These are phyloP conservation scores for Drosophila mojavensis DNA, from an alignment of 1,140 invertebrate genomes.

Conservation along the genomic window DNA sequence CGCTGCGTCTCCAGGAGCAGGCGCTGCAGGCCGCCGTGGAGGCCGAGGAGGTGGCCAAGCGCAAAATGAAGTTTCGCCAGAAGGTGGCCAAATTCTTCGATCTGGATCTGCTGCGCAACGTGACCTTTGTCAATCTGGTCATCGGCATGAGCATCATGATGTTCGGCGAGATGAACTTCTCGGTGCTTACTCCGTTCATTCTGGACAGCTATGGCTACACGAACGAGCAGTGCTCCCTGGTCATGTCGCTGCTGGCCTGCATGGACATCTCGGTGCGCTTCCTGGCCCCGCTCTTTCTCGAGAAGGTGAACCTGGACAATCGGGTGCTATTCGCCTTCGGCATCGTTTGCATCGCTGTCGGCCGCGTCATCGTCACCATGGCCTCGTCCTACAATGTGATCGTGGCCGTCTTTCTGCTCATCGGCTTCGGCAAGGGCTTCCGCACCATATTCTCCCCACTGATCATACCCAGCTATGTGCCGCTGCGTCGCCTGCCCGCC, in stretches of 20 bases:
- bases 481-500: conserved; percentile 86
- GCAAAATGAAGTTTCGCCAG: conserved; percentile 84
- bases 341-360: conserved; percentile 87
- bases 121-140: conserved; percentile 88
- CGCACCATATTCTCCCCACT: conserved; percentile 88
- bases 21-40: conserved; percentile 25
- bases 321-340: conserved; percentile 88
- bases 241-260: conserved; percentile 87
- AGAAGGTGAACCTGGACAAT: conserved; percentile 87
- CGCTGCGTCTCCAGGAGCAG: conserved; percentile 37
- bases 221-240: conserved; percentile 86
- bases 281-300: conserved; percentile 86
- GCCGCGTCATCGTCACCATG: conserved; percentile 84
- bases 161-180: conserved; percentile 89
- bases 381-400: conserved; percentile 63
- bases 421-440: conserved; percentile 89
- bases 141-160: conserved; percentile 88
- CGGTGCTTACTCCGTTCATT: conserved; percentile 88
- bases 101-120: conserved; percentile 87
- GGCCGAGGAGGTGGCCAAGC: conserved; percentile 63
- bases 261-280: conserved; percentile 87
- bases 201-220: conserved; percentile 86
- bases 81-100: conserved; percentile 87
- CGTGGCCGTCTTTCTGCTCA: conserved; percentile 66
- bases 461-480: conserved; percentile 88